Base-by-base conservation (phyloP, 2,113 vertebrate genomes). In the Ailuropoda melanoleuca region DNA sequence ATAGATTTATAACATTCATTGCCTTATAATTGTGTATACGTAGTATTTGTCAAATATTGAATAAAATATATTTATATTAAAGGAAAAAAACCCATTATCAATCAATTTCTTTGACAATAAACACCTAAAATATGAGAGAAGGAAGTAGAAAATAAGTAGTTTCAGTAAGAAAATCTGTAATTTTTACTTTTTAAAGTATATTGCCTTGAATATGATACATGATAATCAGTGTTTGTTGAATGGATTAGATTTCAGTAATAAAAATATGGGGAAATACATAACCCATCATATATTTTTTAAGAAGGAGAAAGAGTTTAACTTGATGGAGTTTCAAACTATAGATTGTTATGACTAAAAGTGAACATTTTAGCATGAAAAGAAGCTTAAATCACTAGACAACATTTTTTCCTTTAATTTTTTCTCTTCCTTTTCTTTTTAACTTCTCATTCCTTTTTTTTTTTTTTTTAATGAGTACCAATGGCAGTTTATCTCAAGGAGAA, bases 171-270 rank as follows among this genome's bases (percentile, higher is more conserved):
- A 90, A 34, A 81, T 77, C 15, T 55, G 8, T 62, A 34, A 14
- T 60, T 93, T 95, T 75, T 53, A 39, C 31, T 60, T 90, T 90
- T 68, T 70, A 58, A 93, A 62, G 7, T 53, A 74, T 92, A 74
- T n/a, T 29, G 8, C 17, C 46, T 94, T 96, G 26, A 96, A 50
- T 85, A 46, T 58, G 64, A 83, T n/a, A 39, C 6, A 72, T 72
- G 3, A 60, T 83, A 26, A 75, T 84, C 48, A 50, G 66, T 46
- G 7, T 86, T 62, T 84, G 4, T 74, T 58, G 2, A 64, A 37
- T 91, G 12, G 9, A 56, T 91, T 97, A 58, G 26, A 80, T 88
- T 93, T 93, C 39, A 83, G 15, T 83, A 78, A 64, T 43, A 72
- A 39, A 1, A 80, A 56, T 31, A 82, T 12, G 77, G 23, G 72